Conservation (phyloP, 2,113 vertebrate species). For the Nycticryphes semicollaris region DNA sequence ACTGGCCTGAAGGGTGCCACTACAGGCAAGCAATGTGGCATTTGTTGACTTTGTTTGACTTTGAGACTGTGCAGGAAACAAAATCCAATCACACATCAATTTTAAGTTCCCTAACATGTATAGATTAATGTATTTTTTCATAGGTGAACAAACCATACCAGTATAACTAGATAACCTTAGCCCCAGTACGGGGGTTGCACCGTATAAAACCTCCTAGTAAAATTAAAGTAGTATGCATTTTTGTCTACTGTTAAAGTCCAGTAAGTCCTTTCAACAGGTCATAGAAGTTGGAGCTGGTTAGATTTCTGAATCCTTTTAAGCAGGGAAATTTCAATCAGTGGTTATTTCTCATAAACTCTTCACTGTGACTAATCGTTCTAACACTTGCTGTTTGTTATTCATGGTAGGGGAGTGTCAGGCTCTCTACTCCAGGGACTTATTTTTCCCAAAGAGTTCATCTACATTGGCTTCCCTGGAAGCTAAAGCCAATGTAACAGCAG, state of each 20-base stretch:
- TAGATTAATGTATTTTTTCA: neutral
- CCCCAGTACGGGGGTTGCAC: neutral
- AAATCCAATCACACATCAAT: neutral
- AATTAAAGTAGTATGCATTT: neutral
- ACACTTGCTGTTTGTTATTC: constrained; percentile 29
- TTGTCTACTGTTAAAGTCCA: neutral
- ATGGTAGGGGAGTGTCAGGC: neutral
- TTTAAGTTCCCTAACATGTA: neutral
- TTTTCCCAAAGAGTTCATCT: constrained; percentile 12
- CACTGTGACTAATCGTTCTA: constrained; percentile 7
- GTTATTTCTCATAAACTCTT: neutral
- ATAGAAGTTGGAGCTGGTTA: neutral
- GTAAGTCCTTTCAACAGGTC: neutral
- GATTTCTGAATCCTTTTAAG: neutral
- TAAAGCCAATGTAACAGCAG: constrained; percentile 35
- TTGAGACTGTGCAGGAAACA: neutral
- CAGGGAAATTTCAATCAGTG: neutral
- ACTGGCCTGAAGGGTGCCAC: neutral
- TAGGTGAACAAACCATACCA: neutral
- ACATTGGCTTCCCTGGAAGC: neutral
- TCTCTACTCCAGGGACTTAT: neutral
- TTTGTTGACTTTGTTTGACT: neutral
- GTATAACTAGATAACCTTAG: neutral
- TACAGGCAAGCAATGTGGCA: neutral
- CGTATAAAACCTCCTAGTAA: neutral